Evolutionary conservation across 1,140 invertebrate genomes (phyloP).

Genomic region (Drosophila willistoni): DNA sequence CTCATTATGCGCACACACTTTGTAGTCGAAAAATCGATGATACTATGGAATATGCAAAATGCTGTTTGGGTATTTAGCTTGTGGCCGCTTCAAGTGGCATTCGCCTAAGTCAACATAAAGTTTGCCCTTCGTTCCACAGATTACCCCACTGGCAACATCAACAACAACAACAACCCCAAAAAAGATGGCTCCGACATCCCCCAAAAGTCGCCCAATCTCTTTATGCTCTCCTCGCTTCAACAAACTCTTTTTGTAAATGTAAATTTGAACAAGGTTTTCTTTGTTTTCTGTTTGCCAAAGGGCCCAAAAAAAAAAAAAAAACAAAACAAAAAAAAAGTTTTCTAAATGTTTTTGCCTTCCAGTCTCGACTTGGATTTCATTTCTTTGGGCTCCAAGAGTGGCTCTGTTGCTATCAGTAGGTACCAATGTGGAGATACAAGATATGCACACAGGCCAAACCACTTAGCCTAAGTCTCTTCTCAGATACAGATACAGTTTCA

Average conservation of each 20-base stretch:
- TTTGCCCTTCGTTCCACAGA: constrained; percentile 8
- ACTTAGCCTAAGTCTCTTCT: constrained; percentile 34
- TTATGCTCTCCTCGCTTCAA: constrained; percentile 10
- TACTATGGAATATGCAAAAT: constrained; percentile 79
- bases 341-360: constrained; percentile 4
- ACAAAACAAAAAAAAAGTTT: neutral
- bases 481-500: neutral
- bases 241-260: constrained; percentile 61
- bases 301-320: constrained; percentile 10
- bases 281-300: constrained; percentile 49
- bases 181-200: constrained; percentile 4
- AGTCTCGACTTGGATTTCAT: constrained; percentile 35
- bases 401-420: constrained; percentile 36
- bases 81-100: constrained; percentile 31
- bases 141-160: constrained; percentile 10
- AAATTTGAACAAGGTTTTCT: constrained; percentile 63
- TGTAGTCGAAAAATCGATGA: constrained; percentile 70
- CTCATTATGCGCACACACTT: constrained; percentile 78
- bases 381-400: constrained; percentile 22
- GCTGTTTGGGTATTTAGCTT: constrained; percentile 55
- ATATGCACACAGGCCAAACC: constrained; percentile 38
- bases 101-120: constrained; percentile 68
- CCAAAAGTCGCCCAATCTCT: constrained; percentile 11
- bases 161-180: constrained; percentile 10
- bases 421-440: constrained; percentile 41